phyloP scores from a whole-genome alignment of 1,140 invertebrate species.

The Cecropterus lyciades region DNA sequence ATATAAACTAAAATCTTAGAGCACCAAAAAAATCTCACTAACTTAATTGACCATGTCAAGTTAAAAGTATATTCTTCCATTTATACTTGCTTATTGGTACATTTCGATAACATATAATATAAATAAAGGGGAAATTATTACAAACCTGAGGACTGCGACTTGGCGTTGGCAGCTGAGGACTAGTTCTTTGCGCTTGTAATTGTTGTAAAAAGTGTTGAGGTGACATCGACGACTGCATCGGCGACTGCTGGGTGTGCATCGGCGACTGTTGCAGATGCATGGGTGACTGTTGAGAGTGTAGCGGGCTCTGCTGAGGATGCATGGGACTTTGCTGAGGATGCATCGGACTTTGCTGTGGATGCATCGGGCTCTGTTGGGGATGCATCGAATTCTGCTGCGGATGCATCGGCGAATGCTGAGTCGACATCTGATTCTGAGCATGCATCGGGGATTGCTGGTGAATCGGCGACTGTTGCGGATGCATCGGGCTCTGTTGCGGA shows the following conservation, averaged over 20 bases:
- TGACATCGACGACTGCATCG: constrained; percentile 81
- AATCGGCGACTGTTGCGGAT: constrained; percentile 81
- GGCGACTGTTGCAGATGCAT: constrained; percentile 81
- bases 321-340: constrained; percentile 72
- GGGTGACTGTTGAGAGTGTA: constrained; percentile 73
- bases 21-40: too few relatives aligned
- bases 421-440: constrained; percentile 71
- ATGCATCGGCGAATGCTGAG: constrained; percentile 68
- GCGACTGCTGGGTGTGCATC: constrained; percentile 84
- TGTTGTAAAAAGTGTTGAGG: constrained; percentile 78
- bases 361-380: constrained; percentile 76
- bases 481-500: constrained; percentile 78
- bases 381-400: constrained; percentile 71
- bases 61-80: too few relatives aligned
- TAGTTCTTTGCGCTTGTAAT: constrained; percentile 74
- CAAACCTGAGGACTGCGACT: constrained; percentile 79
- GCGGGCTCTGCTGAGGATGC: constrained; percentile 71
- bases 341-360: constrained; percentile 78
- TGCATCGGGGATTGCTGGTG: constrained; percentile 79
- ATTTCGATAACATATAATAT: too few relatives aligned
- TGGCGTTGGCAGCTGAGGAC: constrained; percentile 78
- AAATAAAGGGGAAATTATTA: too few relatives aligned
- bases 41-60: too few relatives aligned
- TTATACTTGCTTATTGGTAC: too few relatives aligned
- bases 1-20: too few relatives aligned